Base-by-base conservation (phyloP, 1,140 invertebrate species). In the Calephelis virginiensis region DNA sequence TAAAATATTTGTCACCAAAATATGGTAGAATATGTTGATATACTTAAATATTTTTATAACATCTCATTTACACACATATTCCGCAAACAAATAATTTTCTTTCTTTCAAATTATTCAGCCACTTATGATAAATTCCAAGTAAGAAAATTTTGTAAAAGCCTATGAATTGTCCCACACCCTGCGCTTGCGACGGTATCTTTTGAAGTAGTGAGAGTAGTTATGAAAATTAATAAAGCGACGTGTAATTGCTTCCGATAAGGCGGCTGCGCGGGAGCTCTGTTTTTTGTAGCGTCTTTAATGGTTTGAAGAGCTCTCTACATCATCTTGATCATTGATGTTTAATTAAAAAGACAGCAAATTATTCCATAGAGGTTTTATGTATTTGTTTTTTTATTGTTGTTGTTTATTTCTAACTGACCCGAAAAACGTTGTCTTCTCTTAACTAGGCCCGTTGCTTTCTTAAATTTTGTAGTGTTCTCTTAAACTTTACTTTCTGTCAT, bases 171-270 rank as follows among this genome's bases (percentile, higher is more conserved):
- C 37, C 67, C 69, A 66, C 50, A 60, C 49, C 49, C 75, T 66
- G 70, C 78, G 74, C 73, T 73, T 72, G 72, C 80, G 74, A 67
- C 83, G 86, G 85, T 73, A 56, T 69, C 69, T 82, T 90, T 89
- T 90, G 86, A 90, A 82, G 81, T 90, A 71, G 67, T 70, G 71
- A 76, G 80, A 82, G 83, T 88, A 88, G 86, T 90, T 90, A 90
- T 88, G 88, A 78, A 89, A 90, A 90, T 90, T 90, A 90, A 90
- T 90, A 90, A 89, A 89, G 78, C 81, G 78, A 78, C 82, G 68
- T 83, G 82, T 90, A 89, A 90, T 90, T 86, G 86, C 88, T 90
- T 90, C 88, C 88, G 86, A 90, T 89, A 88, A 86, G 79, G 66
- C 75, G 73, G 70, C 70, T 73, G 73, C 70, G 66, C 72, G 66